Evolutionary conservation across 2,797 vertebrate genomes (phyloP), one percentile per base, ranked within the genome.

Genomic region (Sorex maritimensis): DNA sequence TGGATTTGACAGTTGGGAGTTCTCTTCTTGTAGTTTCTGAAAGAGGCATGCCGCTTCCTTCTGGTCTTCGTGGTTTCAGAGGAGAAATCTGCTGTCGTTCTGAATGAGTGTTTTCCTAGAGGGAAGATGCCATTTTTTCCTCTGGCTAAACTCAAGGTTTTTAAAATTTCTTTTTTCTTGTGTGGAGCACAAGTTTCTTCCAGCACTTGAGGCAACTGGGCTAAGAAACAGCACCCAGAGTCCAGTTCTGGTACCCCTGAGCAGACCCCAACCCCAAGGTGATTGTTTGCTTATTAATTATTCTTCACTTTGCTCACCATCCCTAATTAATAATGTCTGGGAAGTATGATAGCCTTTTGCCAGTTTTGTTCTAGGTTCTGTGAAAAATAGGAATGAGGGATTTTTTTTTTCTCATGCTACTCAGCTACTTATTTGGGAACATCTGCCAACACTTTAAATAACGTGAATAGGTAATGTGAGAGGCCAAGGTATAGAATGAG

Each of bases 381-480:
- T 69, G 82, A 67, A 86, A 90, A 30, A 79, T 38, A 24, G 85
- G 63, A 58, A 75, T 8, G 78, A 92, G 49, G 65, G 23, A 49
- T 46, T 81, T 34, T 34, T 34, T 34, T 17, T 3, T 26, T 9
- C 23, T 55, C 3, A 0, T 6, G 17, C 6, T 30, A 5, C 26
- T 93, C 24, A 65, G 65, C 17, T 12, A n/a, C 28, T 12, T 9
- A 21, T 80, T 58, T 69, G 80, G 30, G 34, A 68, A 38, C 44
- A 30, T 75, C 4, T 49, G 21, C 77, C 44, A 21, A 65, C 72
- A 19, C 23, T 13, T 52, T 79, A 71, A 86, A 55, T 46, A 81
- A 72, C 6, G 15, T 24, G 11, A 65, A 11, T 26, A 71, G 86
- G 44, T 67, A 88, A 71, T 46, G 30, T 3, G 3, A 75, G 78